Evolutionary conservation across 2,888 invertebrate genomes (phyloP).

Genomic region (Acanthosepion lycidas): DNA sequence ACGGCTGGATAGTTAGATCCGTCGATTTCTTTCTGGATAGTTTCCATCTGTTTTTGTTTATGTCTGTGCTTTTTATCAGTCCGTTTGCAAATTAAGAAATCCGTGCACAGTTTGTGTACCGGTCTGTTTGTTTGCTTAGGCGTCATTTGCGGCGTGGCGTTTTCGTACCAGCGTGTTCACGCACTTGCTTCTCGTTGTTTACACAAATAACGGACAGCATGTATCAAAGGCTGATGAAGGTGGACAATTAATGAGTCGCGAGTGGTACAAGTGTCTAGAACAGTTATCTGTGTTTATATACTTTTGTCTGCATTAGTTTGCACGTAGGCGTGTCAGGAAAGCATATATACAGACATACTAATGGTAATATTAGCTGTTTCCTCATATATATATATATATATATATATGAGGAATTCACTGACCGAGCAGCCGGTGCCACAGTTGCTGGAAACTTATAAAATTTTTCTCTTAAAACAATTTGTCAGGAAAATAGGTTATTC

Average conservation of each 20-base stretch:
- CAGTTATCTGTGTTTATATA: not conserved
- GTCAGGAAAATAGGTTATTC: too few species aligned
- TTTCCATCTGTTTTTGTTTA: conserved; percentile 17
- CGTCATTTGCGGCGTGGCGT: not conserved
- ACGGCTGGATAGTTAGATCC: not conserved
- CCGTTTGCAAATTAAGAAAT: not conserved
- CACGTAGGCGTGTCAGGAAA: not conserved
- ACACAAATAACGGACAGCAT: not conserved
- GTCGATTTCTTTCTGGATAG: not conserved
- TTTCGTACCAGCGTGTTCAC: conserved; percentile 17
- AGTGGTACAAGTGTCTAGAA: not conserved
- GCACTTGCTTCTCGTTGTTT: not conserved
- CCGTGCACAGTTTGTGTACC: not conserved
- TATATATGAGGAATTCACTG: too few species aligned
- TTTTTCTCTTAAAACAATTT: too few species aligned
- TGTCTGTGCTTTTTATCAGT: not conserved
- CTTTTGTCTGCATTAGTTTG: not conserved
- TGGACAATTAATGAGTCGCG: conserved; percentile 12
- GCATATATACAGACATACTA: too few species aligned
- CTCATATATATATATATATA: too few species aligned
- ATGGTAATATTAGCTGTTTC: too few species aligned
- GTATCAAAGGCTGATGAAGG: not conserved
- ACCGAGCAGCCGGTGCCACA: too few species aligned
- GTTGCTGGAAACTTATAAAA: too few species aligned
- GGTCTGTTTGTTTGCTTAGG: not conserved